phyloP scores from a whole-genome alignment of 2,113 vertebrate species.

The Nycticebus coucang region DNA sequence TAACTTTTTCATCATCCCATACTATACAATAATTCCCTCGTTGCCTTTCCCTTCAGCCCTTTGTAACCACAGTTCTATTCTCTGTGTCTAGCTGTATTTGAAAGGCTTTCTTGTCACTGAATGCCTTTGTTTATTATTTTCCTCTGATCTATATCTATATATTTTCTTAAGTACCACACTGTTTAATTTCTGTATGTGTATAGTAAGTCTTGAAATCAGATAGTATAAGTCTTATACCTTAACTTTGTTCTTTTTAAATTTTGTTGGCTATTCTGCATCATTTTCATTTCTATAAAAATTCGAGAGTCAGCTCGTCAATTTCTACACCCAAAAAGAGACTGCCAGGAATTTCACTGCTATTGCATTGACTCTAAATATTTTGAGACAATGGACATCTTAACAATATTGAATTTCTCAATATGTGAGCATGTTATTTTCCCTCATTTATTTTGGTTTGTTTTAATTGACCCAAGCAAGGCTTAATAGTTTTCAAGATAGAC shows the following conservation, averaged over 20 bases:
- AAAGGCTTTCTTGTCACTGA: neutral
- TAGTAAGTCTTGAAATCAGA: constrained; percentile 26
- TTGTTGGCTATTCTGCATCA: neutral
- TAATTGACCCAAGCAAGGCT: neutral
- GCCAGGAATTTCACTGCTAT: neutral
- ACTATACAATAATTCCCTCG: neutral
- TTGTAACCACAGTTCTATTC: neutral
- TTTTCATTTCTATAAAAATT: constrained; percentile 1
- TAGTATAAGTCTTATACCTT: neutral
- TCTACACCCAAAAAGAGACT: neutral
- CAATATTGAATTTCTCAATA: neutral
- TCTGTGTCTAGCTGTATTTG: neutral
- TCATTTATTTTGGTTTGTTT: constrained; percentile 4
- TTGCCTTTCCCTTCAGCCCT: neutral
- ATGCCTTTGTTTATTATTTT: neutral
- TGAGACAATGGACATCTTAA: neutral
- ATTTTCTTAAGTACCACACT: neutral
- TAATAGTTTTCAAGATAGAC: neutral
- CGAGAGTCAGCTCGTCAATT: neutral
- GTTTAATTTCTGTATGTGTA: constrained; percentile 33
- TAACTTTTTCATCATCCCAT: neutral
- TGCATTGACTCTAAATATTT: neutral
- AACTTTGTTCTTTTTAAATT: neutral
- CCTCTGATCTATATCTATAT: constrained; percentile 39
- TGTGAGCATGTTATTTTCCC: neutral